A percentile compares a stretch with the other conserved stretches of the same genome.
These are phyloP conservation scores for Lamproptera curius DNA, from an alignment of 2,888 invertebrate genomes.

Conservation along the genomic window DNA sequence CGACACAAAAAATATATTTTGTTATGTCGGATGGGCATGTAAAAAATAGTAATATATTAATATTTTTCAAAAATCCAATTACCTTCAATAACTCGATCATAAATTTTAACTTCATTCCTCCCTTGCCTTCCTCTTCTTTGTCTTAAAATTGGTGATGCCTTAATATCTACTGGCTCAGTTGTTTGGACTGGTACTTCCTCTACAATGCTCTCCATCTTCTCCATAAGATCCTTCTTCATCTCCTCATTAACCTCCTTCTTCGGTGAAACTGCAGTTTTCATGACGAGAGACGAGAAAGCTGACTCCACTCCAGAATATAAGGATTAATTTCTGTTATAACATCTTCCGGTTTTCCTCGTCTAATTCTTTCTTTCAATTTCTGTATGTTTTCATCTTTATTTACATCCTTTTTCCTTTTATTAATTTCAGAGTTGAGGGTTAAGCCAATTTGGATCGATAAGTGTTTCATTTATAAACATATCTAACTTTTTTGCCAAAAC, in stretches of 20 bases:
- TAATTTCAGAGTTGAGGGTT: conserved; percentile 55
- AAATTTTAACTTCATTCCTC: conserved; percentile 69
- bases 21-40: too few species aligned
- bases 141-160: conserved; percentile 54
- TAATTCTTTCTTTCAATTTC: too few species aligned
- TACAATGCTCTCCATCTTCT: conserved; percentile 32
- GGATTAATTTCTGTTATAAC: conserved; percentile 9
- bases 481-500: conserved; percentile 79
- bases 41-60: too few species aligned
- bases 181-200: conserved; percentile 37
- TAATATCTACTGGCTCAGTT: conserved; percentile 64
- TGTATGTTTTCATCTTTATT: too few species aligned
- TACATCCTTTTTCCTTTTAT: conserved; percentile 37
- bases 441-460: conserved; percentile 73
- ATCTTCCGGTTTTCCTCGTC: conserved; percentile 14
- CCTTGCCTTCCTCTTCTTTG: conserved; percentile 63
- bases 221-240: conserved; percentile 25
- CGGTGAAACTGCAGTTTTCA: conserved; percentile 19
- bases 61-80: too few species aligned
- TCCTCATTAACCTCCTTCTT: conserved; percentile 22
- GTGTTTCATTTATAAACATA: conserved; percentile 60
- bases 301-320: conserved; percentile 33
- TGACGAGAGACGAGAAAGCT: conserved; percentile 35
- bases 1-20: too few species aligned
- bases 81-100: conserved; percentile 73